These are phyloP conservation scores for Semaprochilodus insignis DNA, from an alignment of 2,797 vertebrate genomes.

Conservation along the genomic window DNA sequence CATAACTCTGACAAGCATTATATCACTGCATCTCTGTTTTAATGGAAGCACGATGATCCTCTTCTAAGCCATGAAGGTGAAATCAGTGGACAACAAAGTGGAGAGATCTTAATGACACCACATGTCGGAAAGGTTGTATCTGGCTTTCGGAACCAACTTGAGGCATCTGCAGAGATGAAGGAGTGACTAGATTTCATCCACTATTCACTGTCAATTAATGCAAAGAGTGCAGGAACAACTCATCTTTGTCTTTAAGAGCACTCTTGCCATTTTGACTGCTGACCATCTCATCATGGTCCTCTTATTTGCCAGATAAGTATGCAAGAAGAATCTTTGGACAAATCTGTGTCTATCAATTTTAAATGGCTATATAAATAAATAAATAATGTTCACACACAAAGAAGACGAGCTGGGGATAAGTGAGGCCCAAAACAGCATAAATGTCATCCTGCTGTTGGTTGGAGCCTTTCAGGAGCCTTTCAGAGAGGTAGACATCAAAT, in stretches of 20 bases:
- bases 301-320: not conserved
- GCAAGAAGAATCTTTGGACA: not conserved
- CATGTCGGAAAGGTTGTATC: slow-evolving; percentile 73
- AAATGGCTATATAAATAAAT: slow-evolving; percentile 10
- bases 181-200: slow-evolving; percentile 77
- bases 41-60: slow-evolving; percentile 67
- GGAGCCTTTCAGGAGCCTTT: slow-evolving; percentile 39
- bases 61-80: slow-evolving; percentile 72
- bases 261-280: not conserved
- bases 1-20: slow-evolving; percentile 68
- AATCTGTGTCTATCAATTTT: not conserved
- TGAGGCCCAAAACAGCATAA: slow-evolving; percentile 49
- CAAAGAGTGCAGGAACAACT: not conserved
- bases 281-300: not conserved
- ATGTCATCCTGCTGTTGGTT: slow-evolving; percentile 32
- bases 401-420: slow-evolving; percentile 19
- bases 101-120: slow-evolving; percentile 75
- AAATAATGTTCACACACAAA: not conserved
- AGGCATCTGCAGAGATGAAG: slow-evolving; percentile 80
- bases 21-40: slow-evolving; percentile 67
- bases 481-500: slow-evolving; percentile 9
- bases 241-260: slow-evolving; percentile 24
- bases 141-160: slow-evolving; percentile 77
- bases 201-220: not conserved
- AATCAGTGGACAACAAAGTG: slow-evolving; percentile 59